Evolutionary conservation across 2,888 invertebrate genomes (phyloP).

Genomic region (Oscheius sp.): DNA sequence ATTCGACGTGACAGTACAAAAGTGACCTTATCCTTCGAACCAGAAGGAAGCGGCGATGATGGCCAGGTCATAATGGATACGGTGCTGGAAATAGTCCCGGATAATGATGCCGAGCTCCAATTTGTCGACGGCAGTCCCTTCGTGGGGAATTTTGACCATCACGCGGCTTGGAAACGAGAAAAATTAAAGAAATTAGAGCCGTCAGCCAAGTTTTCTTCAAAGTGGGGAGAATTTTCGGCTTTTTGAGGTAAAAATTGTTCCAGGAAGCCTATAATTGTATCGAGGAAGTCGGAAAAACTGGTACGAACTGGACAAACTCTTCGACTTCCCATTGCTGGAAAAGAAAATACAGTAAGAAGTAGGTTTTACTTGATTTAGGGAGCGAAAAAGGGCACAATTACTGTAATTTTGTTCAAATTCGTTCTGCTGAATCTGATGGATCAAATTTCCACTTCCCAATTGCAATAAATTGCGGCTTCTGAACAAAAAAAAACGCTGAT

Average conservation of each 20-base stretch:
- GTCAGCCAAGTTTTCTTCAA: too few species aligned
- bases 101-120: background rate
- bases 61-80: constrained; percentile 7
- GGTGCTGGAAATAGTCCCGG: background rate
- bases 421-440: too few species aligned
- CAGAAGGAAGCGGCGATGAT: constrained; percentile 7
- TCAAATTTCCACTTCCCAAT: too few species aligned
- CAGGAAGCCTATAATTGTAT: background rate
- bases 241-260: too few species aligned
- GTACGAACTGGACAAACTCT: background rate
- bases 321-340: background rate
- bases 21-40: background rate
- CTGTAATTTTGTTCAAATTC: too few species aligned
- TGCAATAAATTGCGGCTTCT: too few species aligned
- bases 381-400: too few species aligned
- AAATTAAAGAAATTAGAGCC: too few species aligned
- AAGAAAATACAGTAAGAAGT: constrained; percentile 2
- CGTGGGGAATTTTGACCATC: background rate
- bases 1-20: background rate
- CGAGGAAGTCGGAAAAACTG: background rate
- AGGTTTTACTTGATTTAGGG: background rate
- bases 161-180: background rate
- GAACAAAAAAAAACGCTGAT: too few species aligned
- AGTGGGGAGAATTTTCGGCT: too few species aligned
- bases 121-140: background rate